A percentile compares a stretch with the other conserved stretches of the same genome.
These are phyloP conservation scores for Luperina testacea DNA, from an alignment of 2,888 invertebrate species.

Conservation along the genomic window DNA sequence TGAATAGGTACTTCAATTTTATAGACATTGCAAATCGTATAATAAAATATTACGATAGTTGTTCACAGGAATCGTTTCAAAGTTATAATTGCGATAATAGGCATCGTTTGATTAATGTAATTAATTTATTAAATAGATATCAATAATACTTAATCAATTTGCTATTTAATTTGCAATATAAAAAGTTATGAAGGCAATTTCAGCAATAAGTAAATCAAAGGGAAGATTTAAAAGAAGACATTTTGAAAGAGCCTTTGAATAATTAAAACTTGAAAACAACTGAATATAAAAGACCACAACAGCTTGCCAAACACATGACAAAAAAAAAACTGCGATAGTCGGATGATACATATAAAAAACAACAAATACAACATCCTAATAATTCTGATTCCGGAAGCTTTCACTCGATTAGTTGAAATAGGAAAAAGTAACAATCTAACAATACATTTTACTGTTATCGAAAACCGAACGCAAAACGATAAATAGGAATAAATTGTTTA, in stretches of 20 bases:
- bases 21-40: conserved; percentile 33
- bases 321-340: neutral
- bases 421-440: conserved; percentile 19
- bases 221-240: neutral
- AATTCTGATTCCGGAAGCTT: conserved; percentile 27
- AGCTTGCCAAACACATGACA: no score
- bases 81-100: conserved; percentile 20
- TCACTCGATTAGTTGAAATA: conserved; percentile 35
- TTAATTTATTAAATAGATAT: neutral
- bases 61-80: conserved; percentile 35
- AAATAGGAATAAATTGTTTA: conserved; percentile 41
- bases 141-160: neutral
- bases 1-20: conserved; percentile 37
- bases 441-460: conserved; percentile 31
- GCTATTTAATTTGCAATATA: no score
- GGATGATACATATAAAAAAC: neutral
- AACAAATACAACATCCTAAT: conserved; percentile 4
- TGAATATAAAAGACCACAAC: neutral
- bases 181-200: neutral
- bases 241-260: neutral
- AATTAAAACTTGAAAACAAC: neutral
- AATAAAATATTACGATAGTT: conserved; percentile 38
- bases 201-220: neutral
- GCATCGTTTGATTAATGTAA: conserved; percentile 5
- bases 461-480: conserved; percentile 43